Base-by-base conservation (phyloP, 2,888 invertebrate genomes). In the Dolomedes plantarius region DNA sequence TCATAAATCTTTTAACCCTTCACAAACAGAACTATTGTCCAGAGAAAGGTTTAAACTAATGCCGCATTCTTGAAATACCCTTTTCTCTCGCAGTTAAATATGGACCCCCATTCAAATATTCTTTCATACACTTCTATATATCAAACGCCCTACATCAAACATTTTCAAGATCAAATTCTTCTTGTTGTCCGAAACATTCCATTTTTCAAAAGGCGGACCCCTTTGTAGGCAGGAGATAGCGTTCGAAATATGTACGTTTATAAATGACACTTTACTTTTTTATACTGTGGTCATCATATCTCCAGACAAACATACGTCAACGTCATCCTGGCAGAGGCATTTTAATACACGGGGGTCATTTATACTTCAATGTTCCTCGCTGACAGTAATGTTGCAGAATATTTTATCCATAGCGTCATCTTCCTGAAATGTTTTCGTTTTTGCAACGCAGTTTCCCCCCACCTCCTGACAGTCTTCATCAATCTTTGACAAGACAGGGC, bases 171-270 rank as follows among this genome's bases (percentile, higher is more conserved):
- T 71, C 71, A 65, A 31, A 46, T 28, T 71, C 19, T 65, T 71
- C 46, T 65, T 71, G 69, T 78, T 71, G 31, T 72, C 72, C 19
- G 23, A 67, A 69, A 50, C 23, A 31, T 64, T 78, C 72, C 79
- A 79, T 79, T 79, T 79, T 72, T 79, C 79, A 79, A 72, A 78
- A n/a, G 7, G 29, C 50, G 23, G 31, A 23, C 23, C 29, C 27
- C 2, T 65, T 31, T 31, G 31, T 2, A 29, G 65, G 65, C 31
- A 65, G 31, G 7, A 28, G 65, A 65, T 31, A 65, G 16, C n/a
- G 29, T 31, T 65, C 16, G 16, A 29, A 65, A 1, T 31, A 65
- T 6, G 65, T 65, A 65, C n/a, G 31, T 11, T 31, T 65, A 65
- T 65, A 65, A 65, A 65, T 65, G 65, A 16, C 65, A 65, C 65